Conservation (phyloP, 2,888 invertebrate species). For the Prosapia bicincta region DNA sequence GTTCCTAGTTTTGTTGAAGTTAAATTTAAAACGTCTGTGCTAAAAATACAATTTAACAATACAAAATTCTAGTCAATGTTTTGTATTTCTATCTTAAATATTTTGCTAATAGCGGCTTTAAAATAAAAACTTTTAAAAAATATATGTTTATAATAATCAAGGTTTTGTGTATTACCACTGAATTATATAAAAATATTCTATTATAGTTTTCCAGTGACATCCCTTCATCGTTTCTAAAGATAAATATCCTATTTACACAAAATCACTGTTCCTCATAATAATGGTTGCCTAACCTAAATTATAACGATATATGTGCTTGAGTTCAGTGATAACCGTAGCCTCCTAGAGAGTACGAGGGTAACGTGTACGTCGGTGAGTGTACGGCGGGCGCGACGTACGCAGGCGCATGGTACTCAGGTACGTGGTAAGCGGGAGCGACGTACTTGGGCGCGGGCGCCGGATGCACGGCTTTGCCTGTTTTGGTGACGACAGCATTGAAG, state of each 20-base stretch:
- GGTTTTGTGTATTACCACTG: too few species aligned
- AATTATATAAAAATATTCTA: too few species aligned
- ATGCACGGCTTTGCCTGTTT: constrained; percentile 33
- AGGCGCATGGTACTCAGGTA: background rate
- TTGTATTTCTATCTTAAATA: too few species aligned
- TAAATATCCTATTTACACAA: background rate
- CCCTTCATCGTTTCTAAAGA: too few species aligned
- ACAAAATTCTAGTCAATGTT: too few species aligned
- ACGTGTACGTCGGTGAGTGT: background rate
- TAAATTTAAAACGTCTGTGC: too few species aligned
- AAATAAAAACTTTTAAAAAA: too few species aligned
- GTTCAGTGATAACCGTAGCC: background rate
- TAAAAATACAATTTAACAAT: too few species aligned
- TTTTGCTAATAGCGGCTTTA: too few species aligned
- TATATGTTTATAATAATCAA: too few species aligned
- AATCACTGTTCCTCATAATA: background rate
- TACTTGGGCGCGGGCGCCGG: constrained; percentile 14
- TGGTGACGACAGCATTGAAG: constrained; percentile 60
- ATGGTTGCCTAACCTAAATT: background rate
- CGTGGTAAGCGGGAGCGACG: constrained; percentile 9
- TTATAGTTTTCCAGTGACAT: too few species aligned
- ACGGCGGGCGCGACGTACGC: constrained; percentile 9
- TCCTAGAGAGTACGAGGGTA: background rate
- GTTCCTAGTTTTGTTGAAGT: too few species aligned
- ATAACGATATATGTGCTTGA: background rate